Base-by-base conservation (phyloP, 2,888 invertebrate species). In the Caenorhabditis sulstoni region DNA sequence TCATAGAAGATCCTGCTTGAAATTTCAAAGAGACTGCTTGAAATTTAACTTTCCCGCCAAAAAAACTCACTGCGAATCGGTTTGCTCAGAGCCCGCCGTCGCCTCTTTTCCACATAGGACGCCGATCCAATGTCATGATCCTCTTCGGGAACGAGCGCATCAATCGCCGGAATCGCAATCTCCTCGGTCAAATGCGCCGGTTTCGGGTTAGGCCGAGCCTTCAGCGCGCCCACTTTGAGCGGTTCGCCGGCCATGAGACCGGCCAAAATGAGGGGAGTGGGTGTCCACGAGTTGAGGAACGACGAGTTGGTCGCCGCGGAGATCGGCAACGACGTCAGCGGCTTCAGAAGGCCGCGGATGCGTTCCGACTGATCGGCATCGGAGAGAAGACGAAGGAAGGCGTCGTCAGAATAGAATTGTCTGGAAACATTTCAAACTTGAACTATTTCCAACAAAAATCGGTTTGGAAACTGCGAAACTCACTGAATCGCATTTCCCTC, bases 231-330 rank as follows among this genome's bases (percentile, higher is more conserved):
- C 45, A 73, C 84, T 76, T 84, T 81, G 55, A 85, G 22, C 8
- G 86, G 82, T 47, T 86, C 81, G 11, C 87, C 88, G 5, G 67
- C 57, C 29, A 87, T 73, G 4, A 90, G 73, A 0, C 91, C 92
- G 4, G 91, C 90, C 52, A 92, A 81, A 52, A 89, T 87, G 35
- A 92, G 85, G 0, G 91, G 90, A 3, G 90, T 88, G 4, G 91
- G 90, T 8, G 91, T 91, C 92, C 92, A 92, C 22, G 87, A 85
- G 80, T 92, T 92, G 14, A 92, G 86, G 11, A 91, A 89, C 71
- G 91, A 90, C 4, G 91, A 90, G 86, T 92, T 92, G 81, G 90
- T 91, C 1, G 92, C 91, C 62, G 91, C 83, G 16, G 59, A 68
- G n/a, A 79, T 67, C 0, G 80, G 71, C 12, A 80, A 52, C 7